Base-by-base conservation (phyloP, 30 jellyfish, hydroid and myxozoan species). In the Chironex yamaguchii region DNA sequence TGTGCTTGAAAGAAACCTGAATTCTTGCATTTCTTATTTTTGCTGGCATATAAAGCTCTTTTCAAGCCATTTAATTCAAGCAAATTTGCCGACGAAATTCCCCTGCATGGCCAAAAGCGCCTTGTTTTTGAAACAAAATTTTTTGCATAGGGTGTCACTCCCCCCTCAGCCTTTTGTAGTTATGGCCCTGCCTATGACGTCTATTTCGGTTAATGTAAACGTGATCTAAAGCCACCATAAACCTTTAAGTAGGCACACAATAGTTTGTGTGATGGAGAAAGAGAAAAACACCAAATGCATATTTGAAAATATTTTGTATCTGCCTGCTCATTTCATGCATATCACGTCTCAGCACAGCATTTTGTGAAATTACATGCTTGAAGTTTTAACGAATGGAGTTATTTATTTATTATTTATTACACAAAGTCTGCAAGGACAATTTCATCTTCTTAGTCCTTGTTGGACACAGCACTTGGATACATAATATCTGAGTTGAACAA, bases 381-480 rank as follows among this genome's bases (percentile, higher is more conserved):
- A 28, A 65, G 79, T 22, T 22, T 65, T 65, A 65, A 65, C 79
- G 34, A 65, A 65, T 65, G 54, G 79, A 65, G 54, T 22, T 25
- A 65, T 21, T 65, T 24, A 65, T 25, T n/a, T n/a, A n/a, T n/a
- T n/a, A n/a, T n/a, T 65, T 4, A 28, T 26, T 65, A 65, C 54
- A 65, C 79, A 65, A 3, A 65, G 79, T 65, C 79, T 65, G 79
- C 79, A 3, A 65, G 79, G 42, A 65, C 79, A 22, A 65, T 65
- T 65, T 65, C 54, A 17, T 22, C 79, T 65, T 65, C 79, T 22
- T 65, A 51, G 62, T 65, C 79, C 79, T 65, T 65, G 54, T 65
- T 65, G 79, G 79, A 65, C 54, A 74, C 72, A 74, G 2, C 83
- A 74, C 76, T 42, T 74, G 70, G 70, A 58, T 74, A 74, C 87